Evolutionary conservation across 1,140 invertebrate species (phyloP).

Genomic region (Bombus terrestris): DNA sequence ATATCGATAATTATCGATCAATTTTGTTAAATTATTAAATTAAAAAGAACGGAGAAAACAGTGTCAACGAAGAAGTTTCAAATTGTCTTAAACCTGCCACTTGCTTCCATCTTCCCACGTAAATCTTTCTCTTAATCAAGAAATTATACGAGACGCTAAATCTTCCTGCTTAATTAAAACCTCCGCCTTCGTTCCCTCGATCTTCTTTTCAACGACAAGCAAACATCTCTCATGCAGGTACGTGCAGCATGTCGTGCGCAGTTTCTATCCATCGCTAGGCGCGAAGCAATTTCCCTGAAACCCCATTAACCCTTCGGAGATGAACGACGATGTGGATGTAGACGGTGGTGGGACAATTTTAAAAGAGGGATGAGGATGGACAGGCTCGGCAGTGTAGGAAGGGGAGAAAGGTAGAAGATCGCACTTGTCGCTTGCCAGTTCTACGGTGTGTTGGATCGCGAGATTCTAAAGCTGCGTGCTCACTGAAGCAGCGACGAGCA

Average conservation of each 20-base stretch:
- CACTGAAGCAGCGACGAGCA: not conserved
- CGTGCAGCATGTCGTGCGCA: constrained; percentile 31
- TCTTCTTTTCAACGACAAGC: not conserved
- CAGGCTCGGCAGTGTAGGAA: not conserved
- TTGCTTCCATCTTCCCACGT: not conserved
- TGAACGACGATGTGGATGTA: constrained; percentile 60
- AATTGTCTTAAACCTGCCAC: no score
- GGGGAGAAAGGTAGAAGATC: constrained; percentile 46
- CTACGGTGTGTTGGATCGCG: constrained; percentile 35
- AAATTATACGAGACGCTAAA: not conserved
- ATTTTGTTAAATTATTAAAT: no score
- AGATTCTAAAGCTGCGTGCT: constrained; percentile 8
- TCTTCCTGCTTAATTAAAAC: no score
- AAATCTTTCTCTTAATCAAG: not conserved
- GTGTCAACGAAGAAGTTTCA: no score
- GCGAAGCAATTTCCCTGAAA: constrained; percentile 72
- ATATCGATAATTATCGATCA: no score
- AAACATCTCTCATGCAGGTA: not conserved
- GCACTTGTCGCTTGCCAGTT: constrained; percentile 65
- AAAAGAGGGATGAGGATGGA: constrained; percentile 50
- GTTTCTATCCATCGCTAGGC: constrained; percentile 69
- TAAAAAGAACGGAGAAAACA: no score
- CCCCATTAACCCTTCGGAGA: constrained; percentile 71
- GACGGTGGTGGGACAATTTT: constrained; percentile 39
- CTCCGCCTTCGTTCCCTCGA: not conserved